A percentile compares a stretch with the other conserved stretches of the same genome.
These are phyloP conservation scores for Prunella fulvescens DNA, from an alignment of 2,113 vertebrate genomes.

Conservation along the genomic window DNA sequence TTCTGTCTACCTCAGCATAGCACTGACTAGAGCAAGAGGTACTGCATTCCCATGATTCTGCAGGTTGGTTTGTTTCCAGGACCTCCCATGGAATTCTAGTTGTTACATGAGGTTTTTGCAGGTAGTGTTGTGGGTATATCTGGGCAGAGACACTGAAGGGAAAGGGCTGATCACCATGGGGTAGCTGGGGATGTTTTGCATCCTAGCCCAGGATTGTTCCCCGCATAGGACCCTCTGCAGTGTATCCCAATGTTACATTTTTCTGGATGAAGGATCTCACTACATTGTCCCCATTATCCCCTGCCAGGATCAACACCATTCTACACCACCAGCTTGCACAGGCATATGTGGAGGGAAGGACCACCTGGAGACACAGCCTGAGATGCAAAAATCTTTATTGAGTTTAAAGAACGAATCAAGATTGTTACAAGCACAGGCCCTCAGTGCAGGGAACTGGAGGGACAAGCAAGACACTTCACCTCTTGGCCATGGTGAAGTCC, in stretches of 20 bases:
- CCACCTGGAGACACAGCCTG: neutral
- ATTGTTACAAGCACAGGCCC: neutral
- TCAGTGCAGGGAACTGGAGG: neutral
- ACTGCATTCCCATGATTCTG: too few species aligned
- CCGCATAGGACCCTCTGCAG: neutral
- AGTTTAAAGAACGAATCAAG: neutral
- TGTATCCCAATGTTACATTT: neutral
- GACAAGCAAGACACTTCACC: neutral
- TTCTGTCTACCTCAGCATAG: neutral
- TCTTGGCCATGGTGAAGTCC: neutral
- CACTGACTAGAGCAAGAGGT: neutral
- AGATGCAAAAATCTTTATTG: constrained; percentile 5
- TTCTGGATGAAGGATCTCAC: neutral
- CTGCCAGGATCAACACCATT: neutral
- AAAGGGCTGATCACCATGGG: neutral
- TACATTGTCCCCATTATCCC: neutral
- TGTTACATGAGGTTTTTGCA: neutral
- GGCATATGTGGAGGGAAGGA: neutral
- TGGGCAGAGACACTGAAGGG: neutral
- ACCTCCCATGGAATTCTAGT: neutral
- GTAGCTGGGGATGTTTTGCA: neutral
- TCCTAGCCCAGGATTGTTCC: neutral
- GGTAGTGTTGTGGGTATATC: neutral
- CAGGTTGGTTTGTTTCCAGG: neutral
- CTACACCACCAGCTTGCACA: neutral